These are phyloP conservation scores for Bufo gargarizans DNA, from an alignment of 2,113 vertebrate species.

Conservation along the genomic window DNA sequence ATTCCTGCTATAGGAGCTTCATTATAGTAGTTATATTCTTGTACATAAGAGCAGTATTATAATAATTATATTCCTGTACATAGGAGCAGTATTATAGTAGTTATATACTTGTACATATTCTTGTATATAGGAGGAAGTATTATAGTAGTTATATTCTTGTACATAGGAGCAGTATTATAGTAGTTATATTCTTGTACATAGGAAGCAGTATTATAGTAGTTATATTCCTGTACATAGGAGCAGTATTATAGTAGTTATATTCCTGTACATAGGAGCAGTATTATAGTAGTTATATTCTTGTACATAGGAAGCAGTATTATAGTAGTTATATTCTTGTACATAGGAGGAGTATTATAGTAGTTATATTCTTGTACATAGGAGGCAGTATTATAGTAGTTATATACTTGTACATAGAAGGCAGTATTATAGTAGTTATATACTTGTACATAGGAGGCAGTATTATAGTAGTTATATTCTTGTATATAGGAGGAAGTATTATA, in stretches of 20 bases:
- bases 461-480: slow-evolving; percentile 1
- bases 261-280: no score
- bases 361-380: no score
- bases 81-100: background rate
- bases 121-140: background rate
- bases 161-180: background rate
- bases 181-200: background rate
- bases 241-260: no score
- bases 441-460: background rate
- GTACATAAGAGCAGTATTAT: background rate
- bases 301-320: no score
- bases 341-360: no score
- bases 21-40: background rate
- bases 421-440: no score
- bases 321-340: no score
- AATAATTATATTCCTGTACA: background rate
- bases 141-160: background rate
- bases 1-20: background rate
- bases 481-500: background rate
- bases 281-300: no score
- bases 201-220: no score
- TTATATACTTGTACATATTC: background rate
- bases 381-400: background rate
- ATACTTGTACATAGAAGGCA: background rate
- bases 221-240: no score